A percentile compares a stretch with the other conserved stretches of the same genome.
Conservation (phyloP, 2,113 vertebrate species). For the Barnardius zonarius region DNA sequence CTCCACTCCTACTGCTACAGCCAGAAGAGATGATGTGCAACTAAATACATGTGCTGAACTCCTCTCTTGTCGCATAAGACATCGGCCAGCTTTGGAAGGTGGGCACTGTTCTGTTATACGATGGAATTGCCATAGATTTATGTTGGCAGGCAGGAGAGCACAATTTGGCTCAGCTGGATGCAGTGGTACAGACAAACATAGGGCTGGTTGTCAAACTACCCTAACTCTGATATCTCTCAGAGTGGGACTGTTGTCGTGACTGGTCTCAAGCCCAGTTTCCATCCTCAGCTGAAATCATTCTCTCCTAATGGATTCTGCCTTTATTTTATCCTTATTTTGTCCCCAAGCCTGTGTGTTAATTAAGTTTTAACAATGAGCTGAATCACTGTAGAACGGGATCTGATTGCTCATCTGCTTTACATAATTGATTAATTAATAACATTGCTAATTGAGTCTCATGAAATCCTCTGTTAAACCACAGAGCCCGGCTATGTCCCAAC, state of each 20-base stretch:
- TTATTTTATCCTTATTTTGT: neutral
- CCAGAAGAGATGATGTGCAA: neutral
- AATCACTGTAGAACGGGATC: conserved; percentile 23
- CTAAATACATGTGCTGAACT: neutral
- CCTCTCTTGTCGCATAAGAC: neutral
- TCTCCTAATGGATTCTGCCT: neutral
- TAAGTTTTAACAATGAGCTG: conserved; percentile 45
- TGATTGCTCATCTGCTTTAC: conserved; percentile 45
- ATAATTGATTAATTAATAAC: conserved; percentile 69
- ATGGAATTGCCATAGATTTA: neutral
- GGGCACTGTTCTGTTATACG: neutral
- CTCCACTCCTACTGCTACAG: neutral
- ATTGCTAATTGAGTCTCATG: conserved; percentile 37
- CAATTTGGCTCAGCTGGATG: neutral
- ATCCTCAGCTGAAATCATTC: neutral
- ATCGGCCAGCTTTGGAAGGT: neutral
- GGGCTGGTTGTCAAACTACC: neutral
- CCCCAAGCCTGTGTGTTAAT: conserved; percentile 45
- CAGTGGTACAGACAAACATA: neutral
- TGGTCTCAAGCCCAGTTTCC: conserved; percentile 3
- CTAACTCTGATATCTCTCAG: neutral
- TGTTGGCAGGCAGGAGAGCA: neutral
- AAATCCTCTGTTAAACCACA: neutral
- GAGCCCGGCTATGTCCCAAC: neutral
- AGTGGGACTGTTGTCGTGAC: neutral